A percentile compares a stretch with the other conserved stretches of the same genome.
These are phyloP conservation scores for Grammomys surdaster DNA, from an alignment of 2,113 vertebrate genomes.

Conservation along the genomic window DNA sequence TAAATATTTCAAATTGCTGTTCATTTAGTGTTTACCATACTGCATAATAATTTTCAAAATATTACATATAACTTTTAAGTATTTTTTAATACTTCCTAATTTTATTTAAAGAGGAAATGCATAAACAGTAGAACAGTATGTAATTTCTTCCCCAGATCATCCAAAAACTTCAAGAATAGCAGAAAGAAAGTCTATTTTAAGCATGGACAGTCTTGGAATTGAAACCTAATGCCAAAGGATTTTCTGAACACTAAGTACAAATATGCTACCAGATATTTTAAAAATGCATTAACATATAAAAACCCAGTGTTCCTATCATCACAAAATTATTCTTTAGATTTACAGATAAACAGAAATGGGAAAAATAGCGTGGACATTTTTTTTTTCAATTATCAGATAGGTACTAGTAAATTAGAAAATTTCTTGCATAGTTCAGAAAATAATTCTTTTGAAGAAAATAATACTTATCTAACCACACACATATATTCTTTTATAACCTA, in stretches of 20 bases:
- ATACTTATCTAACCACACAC: constrained; percentile 38
- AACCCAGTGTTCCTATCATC: not conserved
- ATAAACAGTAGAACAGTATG: constrained; percentile 22
- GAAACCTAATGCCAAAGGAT: not conserved
- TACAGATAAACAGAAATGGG: constrained; percentile 1
- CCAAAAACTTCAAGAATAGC: constrained; percentile 42
- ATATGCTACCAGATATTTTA: constrained; percentile 11
- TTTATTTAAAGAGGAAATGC: not conserved
- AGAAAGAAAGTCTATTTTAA: constrained; percentile 32
- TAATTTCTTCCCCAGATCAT: not conserved
- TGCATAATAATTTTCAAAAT: not conserved
- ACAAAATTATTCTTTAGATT: constrained; percentile 10
- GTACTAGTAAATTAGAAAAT: constrained; percentile 7
- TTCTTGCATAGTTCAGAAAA: constrained; percentile 45
- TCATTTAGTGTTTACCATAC: not conserved
- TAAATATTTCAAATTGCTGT: not conserved
- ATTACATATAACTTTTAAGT: not conserved
- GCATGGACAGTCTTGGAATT: not conserved
- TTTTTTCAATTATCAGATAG: constrained; percentile 37
- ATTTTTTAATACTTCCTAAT: constrained; percentile 5
- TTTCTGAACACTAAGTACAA: constrained; percentile 33
- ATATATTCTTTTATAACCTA: not conserved
- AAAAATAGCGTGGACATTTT: not conserved
- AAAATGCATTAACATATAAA: constrained; percentile 3
- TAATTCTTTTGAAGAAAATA: not conserved